Conservation (phyloP, 2,113 vertebrate species). For the Oryzias curvinotus region DNA sequence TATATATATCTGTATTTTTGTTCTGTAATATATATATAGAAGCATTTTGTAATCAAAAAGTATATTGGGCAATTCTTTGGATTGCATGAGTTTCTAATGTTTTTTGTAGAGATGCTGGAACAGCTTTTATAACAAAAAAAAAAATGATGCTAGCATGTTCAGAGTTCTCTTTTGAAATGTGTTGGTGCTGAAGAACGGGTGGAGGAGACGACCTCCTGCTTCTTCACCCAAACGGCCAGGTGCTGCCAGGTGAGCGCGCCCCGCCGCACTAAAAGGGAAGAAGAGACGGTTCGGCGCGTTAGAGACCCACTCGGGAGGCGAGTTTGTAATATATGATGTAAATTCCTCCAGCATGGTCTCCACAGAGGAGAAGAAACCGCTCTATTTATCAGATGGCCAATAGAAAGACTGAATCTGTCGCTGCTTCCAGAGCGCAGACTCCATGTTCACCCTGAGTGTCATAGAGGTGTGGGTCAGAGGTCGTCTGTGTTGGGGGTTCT, state of each 20-base stretch:
- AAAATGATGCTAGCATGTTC: slow-evolving; percentile 64
- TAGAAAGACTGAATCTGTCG: slow-evolving; percentile 32
- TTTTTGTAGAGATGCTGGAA: slow-evolving; percentile 63
- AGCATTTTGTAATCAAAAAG: slow-evolving; percentile 75
- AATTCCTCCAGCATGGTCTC: slow-evolving; percentile 55
- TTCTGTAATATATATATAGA: slow-evolving; percentile 77
- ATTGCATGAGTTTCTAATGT: slow-evolving; percentile 76
- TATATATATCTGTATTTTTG: slow-evolving; percentile 80
- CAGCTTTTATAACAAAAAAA: slow-evolving; percentile 60
- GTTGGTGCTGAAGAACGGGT: slow-evolving; percentile 24
- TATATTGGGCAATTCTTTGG: slow-evolving; percentile 76
- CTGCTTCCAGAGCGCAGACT: slow-evolving; percentile 32
- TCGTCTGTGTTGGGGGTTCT: slow-evolving; percentile 31
- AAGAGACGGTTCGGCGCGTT: neutral
- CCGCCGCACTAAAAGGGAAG: slow-evolving; percentile 18
- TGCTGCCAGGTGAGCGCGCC: slow-evolving; percentile 18
- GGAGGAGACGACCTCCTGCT: slow-evolving; percentile 3
- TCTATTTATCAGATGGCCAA: slow-evolving; percentile 55
- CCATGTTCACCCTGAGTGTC: slow-evolving; percentile 34
- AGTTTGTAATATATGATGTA: slow-evolving; percentile 67
- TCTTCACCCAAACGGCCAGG: no score
- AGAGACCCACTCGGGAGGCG: slow-evolving; percentile 17
- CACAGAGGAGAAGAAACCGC: slow-evolving; percentile 57
- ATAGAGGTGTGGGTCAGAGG: slow-evolving; percentile 16
- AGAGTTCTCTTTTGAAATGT: slow-evolving; percentile 25